Evolutionary conservation across 1,140 invertebrate genomes (phyloP).

Genomic region (Magallana ariakensis): DNA sequence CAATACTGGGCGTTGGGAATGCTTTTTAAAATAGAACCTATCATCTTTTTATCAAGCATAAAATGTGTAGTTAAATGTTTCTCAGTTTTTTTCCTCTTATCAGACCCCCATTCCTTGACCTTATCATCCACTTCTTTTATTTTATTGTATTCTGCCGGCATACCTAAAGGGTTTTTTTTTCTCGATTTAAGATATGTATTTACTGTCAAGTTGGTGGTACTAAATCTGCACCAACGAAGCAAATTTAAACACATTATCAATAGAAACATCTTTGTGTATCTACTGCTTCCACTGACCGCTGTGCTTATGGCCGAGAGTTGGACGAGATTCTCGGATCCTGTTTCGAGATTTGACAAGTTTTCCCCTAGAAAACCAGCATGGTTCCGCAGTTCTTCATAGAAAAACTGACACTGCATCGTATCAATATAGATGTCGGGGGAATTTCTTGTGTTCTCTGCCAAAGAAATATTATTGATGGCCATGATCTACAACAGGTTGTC

Average conservation of each 20-base stretch:
- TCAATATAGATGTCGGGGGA: background rate
- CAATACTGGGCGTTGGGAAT: background rate
- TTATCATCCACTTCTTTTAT: background rate
- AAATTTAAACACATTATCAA: background rate
- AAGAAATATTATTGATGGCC: background rate
- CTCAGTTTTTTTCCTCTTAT: no score
- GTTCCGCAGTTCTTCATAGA: background rate
- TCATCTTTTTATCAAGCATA: background rate
- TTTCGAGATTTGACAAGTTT: conserved; percentile 9
- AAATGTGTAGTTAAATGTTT: no score
- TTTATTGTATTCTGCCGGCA: background rate
- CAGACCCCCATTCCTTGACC: background rate
- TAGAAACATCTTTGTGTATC: background rate
- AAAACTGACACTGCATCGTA: background rate
- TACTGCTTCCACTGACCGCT: background rate
- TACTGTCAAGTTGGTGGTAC: background rate
- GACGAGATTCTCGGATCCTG: conserved; percentile 7
- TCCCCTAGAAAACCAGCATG: background rate
- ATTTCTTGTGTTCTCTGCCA: background rate
- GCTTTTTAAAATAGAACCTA: background rate
- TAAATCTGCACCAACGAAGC: background rate
- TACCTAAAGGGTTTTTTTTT: background rate
- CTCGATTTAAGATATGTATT: background rate
- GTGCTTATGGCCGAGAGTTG: conserved; percentile 16
- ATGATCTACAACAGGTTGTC: background rate